Evolutionary conservation across 1,140 invertebrate genomes (phyloP), one percentile per base, ranked within the genome.

Genomic region (Melitaea cinxia): DNA sequence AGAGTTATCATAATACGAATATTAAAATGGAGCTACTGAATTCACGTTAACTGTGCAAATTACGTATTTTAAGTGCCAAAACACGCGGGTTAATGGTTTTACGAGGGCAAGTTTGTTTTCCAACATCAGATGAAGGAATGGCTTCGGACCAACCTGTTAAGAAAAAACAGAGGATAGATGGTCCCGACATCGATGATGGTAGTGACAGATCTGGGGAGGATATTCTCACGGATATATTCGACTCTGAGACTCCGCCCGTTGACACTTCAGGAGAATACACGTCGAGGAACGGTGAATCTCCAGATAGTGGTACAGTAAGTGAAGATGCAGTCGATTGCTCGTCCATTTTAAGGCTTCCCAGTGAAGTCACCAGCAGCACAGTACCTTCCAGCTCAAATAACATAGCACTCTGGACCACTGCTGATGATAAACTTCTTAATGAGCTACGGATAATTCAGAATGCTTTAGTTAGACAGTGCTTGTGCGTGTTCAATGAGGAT

Each of bases 401-500:
- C 49, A 65, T 67, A n/a, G 68, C 74, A 15, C 71, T 77, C 52
- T 91, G 88, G 88, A 83, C 69, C 5, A 72, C 75, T 3, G 80
- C 80, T 35, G 82, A 88, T 75, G 83, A 88, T 53, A 89, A 86
- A 73, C 56, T 89, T 3, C 71, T 89, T 6, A 70, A 78, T 12
- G 88, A 91, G 45, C 54, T 91, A 23, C 73, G 80, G 37, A 71
- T 81, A 73, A 83, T 94, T 90, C 89, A 95, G 92, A 88, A 93
- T 82, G 93, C 92, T 42, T 87, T 95, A 33, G 92, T 95, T 47
- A 93, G 93, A 42, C 95, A 96, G 77, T 97, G 96, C 82, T 90
- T 97, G 52, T 97, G 96, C 88, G 93, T 93, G n/a, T 92, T 96
- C 35, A 93, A 95, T 10, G 95, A 96, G 71, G 93, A 92, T 65